Percentiles rank a stretch among this genome's conserved stretches.
Evolutionary conservation across 64 coral and sea anemone species (phyloP).

Genomic region (Platygyra sinensis): DNA sequence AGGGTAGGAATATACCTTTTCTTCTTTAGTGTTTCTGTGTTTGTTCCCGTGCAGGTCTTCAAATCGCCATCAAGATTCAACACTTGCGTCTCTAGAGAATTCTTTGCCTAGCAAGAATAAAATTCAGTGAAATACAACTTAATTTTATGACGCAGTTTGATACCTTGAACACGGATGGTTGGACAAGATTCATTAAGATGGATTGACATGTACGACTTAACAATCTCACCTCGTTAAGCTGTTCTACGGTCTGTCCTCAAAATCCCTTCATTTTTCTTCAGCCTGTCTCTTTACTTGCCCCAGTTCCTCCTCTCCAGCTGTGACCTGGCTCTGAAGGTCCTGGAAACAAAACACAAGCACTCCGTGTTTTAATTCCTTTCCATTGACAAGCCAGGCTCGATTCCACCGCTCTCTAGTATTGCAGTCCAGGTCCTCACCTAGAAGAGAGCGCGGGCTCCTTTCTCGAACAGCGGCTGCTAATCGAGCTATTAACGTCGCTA

Average conservation of each 20-base stretch:
- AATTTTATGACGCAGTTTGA: too few relatives aligned
- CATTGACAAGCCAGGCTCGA: neutral
- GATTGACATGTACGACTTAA: neutral
- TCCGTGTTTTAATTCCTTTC: neutral
- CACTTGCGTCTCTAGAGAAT: slow-evolving; percentile 65
- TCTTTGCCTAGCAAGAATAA: slow-evolving; percentile 64
- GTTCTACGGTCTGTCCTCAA: slow-evolving; percentile 81
- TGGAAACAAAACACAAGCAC: neutral
- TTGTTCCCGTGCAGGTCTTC: slow-evolving; percentile 26
- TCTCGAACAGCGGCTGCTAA: too few relatives aligned
- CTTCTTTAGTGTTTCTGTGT: neutral
- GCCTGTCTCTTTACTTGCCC: slow-evolving; percentile 59
- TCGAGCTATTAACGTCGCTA: too few relatives aligned
- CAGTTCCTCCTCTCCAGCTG: slow-evolving; percentile 81
- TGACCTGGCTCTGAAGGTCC: slow-evolving; percentile 83
- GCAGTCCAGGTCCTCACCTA: too few relatives aligned
- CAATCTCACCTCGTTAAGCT: slow-evolving; percentile 75
- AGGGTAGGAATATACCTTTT: slow-evolving; percentile 65
- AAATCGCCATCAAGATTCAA: slow-evolving; percentile 58
- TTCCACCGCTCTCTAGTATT: neutral
- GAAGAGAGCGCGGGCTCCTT: too few relatives aligned
- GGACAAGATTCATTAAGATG: neutral
- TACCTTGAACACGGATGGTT: too few relatives aligned
- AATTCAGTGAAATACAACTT: neutral
- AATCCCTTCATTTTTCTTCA: slow-evolving; percentile 73